Base-by-base conservation (phyloP, 2,113 vertebrate genomes). In the Gopherus evgoodei region DNA sequence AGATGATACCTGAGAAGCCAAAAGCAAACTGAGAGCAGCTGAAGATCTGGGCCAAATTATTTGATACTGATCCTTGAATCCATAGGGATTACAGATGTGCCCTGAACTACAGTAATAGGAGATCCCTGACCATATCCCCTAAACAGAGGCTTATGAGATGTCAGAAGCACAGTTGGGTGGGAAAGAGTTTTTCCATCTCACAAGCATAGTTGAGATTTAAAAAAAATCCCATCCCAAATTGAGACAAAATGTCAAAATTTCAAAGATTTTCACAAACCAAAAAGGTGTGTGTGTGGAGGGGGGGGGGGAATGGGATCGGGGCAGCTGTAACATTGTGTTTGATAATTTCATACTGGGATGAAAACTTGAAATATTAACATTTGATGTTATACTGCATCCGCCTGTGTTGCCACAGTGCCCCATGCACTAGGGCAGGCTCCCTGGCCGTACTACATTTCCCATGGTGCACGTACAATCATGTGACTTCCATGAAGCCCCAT, bases 131-230 rank as follows among this genome's bases (percentile, higher is more conserved):
- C 27, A 76, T 49, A 31, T 57, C 78, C 42, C 6, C 53, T 76
- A 4, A 87, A 80, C 79, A 7, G 79, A 76, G 38, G 72, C 19
- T 25, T 44, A 76, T 25, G 38, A 24, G 38, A 69, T 44, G 9
- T 44, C 22, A 25, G 72, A 44, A 44, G 38, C 38, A 25, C 38
- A 91, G 52, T 4, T 62, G 24, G 53, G 50, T 81, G 86, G 42
- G 24, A 49, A 4, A 62, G 3, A 4, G 3, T 72, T 25, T 44
- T 79, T 10, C 57, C 81, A 50, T 50, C n/a, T 13, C 86, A 85
- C 52, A 83, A n/a, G 2, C 62, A 2, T 8, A 2, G 29, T 16
- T 42, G 4, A 57, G 21, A 29, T 0, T 0, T 38, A 2, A 3
- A 7, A 16, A 62, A 62, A 62, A 35, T 81, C 12, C 35, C 38